These are phyloP conservation scores for Magallana gigas DNA, from an alignment of 1,140 invertebrate species.

Conservation along the genomic window DNA sequence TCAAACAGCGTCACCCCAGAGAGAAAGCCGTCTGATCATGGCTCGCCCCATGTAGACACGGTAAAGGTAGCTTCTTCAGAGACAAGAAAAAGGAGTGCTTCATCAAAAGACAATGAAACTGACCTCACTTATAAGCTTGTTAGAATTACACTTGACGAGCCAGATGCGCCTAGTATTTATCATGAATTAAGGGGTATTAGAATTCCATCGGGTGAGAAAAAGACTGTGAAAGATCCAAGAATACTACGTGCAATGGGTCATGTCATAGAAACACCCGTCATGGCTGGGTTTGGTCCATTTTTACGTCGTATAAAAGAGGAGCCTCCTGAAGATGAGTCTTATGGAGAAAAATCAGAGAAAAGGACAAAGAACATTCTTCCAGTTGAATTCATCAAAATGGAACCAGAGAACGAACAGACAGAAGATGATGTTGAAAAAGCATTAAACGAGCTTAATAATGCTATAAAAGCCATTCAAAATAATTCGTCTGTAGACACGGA, in stretches of 20 bases:
- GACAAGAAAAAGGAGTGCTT: neutral
- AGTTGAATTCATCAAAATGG: neutral
- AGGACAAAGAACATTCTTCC: slow-evolving; percentile 3
- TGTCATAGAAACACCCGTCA: slow-evolving; percentile 1
- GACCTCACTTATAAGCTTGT: neutral
- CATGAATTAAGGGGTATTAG: neutral
- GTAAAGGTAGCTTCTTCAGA: neutral
- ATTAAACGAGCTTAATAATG: slow-evolving; percentile 29
- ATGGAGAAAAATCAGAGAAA: neutral
- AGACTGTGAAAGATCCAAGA: slow-evolving; percentile 32
- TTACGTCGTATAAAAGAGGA: slow-evolving; percentile 28
- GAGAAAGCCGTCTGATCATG: neutral
- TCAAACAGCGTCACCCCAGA: neutral
- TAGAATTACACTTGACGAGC: neutral
- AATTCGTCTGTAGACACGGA: neutral
- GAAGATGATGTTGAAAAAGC: slow-evolving; percentile 40
- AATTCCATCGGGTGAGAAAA: neutral
- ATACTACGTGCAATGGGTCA: slow-evolving; percentile 11
- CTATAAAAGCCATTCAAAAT: slow-evolving; percentile 38
- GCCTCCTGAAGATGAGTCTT: slow-evolving; percentile 5
- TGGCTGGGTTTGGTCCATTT: slow-evolving; percentile 28
- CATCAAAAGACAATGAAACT: neutral
- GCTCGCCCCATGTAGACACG: neutral
- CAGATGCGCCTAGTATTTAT: slow-evolving; percentile 18
- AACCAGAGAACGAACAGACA: neutral